Base-by-base conservation (phyloP, 2,113 vertebrate genomes). In the Clinocottus analis region DNA sequence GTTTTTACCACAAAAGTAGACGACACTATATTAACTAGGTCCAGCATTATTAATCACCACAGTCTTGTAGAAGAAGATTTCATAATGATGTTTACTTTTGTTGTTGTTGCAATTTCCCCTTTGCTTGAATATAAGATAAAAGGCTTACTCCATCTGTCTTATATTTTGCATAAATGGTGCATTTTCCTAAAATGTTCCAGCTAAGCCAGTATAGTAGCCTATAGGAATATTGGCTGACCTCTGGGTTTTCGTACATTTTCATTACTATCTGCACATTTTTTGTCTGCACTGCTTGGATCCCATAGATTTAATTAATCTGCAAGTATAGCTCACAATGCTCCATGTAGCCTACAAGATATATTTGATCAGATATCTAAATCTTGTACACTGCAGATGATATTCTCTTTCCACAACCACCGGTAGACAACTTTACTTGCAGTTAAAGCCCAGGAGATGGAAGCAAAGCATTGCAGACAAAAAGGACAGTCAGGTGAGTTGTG, bases 391-490 rank as follows among this genome's bases (percentile, higher is more conserved):
- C 13, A 58, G 25, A 19, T 65, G 25, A 65, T 9, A 4, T 29
- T 6, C 7, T 39, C n/a, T 41, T 27, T 12, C 3, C 14, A 53
- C 39, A 67, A 59, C 6, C 13, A 13, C 51, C 6, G 39, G 17
- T 56, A 29, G 51, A 21, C 8, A 29, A 10, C 19, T 56, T 53
- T 47, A 73, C 23, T 51, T 85, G 37, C 74, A 72, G 14, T 58
- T 39, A 41, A 25, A 51, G 51, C 56, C 90, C 87, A 90, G 80
- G 37, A 89, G 47, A 61, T 75, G 79, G 72, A 64, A 72, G 81
- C 77, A 90, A 58, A 80, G 73, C 6, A 10, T n/a, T 63, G 16
- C 10, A 25, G 13, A 47, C 12, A 51, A 63, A 68, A 39, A 29
- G 13, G 16, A 25, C 13, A 49, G 19, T 37, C 2, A 8, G 7